A percentile compares a stretch with the other conserved stretches of the same genome.
These are phyloP conservation scores for Napeogenes inachia DNA, from an alignment of 2,888 invertebrate species.

Conservation along the genomic window DNA sequence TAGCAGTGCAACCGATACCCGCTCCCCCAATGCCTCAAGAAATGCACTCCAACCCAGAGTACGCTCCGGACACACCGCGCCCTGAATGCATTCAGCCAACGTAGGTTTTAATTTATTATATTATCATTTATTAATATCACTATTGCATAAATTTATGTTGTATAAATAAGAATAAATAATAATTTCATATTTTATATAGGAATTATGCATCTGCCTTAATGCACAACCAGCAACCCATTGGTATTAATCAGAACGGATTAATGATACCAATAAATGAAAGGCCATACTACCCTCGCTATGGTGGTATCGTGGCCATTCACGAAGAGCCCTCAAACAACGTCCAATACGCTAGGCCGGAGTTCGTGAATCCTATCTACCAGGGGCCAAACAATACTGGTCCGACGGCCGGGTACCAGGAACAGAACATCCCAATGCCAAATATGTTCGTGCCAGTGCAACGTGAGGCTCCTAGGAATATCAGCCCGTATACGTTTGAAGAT, in stretches of 20 bases:
- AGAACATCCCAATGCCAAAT: conserved; percentile 30
- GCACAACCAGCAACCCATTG: conserved; percentile 35
- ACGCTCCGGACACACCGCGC: conserved; percentile 31
- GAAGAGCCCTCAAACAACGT: conserved; percentile 36
- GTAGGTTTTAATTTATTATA: conserved; percentile 29
- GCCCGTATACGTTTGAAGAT: conserved; percentile 41
- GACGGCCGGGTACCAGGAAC: conserved; percentile 25
- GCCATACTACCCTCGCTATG: conserved; percentile 37
- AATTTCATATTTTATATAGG: conserved; percentile 23
- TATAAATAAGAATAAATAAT: too few relatives aligned
- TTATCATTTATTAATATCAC: neutral
- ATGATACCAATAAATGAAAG: conserved; percentile 40
- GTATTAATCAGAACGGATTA: conserved; percentile 39
- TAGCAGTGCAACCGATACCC: conserved; percentile 30
- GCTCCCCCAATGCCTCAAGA: conserved; percentile 33
- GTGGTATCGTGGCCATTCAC: conserved; percentile 33
- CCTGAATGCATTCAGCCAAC: conserved; percentile 33
- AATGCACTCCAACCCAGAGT: conserved; percentile 33
- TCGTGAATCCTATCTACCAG: conserved; percentile 31
- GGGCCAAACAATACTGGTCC: conserved; percentile 23
- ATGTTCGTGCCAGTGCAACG: conserved; percentile 39
- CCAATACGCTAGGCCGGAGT: conserved; percentile 35
- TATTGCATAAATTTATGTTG: neutral
- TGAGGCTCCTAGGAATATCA: conserved; percentile 36
- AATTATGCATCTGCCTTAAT: conserved; percentile 34